These are phyloP conservation scores for Ictidomys tridecemlineatus DNA, from an alignment of 2,113 vertebrate species.

Conservation along the genomic window DNA sequence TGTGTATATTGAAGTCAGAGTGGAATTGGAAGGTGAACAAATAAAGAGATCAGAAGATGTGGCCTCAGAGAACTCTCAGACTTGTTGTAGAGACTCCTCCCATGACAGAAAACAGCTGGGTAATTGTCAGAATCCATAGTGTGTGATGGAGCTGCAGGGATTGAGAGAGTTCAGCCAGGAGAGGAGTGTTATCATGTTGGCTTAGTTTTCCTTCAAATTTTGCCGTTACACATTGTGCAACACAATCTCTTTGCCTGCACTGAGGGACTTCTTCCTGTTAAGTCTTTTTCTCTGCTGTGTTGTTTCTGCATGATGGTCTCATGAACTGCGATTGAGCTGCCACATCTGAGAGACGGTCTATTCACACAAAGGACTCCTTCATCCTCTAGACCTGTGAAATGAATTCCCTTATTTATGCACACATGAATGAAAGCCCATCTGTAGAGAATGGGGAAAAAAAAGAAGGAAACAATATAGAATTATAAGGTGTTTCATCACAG, in stretches of 20 bases:
- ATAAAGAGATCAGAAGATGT: neutral
- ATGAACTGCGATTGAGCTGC: neutral
- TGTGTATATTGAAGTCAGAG: neutral
- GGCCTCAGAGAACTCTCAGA: neutral
- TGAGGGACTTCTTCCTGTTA: rapidly evolving
- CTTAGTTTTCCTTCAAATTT: neutral
- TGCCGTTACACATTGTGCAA: rapidly evolving
- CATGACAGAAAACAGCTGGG: rapidly evolving
- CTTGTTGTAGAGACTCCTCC: neutral
- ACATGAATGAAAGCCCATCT: neutral
- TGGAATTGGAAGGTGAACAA: neutral
- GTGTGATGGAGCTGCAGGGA: neutral
- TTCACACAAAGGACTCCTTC: conserved; percentile 62
- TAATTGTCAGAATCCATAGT: neutral
- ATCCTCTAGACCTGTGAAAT: conserved; percentile 15
- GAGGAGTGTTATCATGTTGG: neutral
- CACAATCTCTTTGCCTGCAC: rapidly evolving
- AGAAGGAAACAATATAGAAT: neutral
- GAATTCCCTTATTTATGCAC: neutral
- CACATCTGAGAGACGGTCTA: neutral
- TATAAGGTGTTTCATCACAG: conserved; percentile 22
- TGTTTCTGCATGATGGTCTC: neutral
- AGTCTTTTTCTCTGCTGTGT: neutral
- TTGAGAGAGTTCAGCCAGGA: neutral
- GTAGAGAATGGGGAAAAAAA: neutral